These are phyloP conservation scores for Corythaeola cristata DNA, from an alignment of 2,113 vertebrate genomes.

Conservation along the genomic window DNA sequence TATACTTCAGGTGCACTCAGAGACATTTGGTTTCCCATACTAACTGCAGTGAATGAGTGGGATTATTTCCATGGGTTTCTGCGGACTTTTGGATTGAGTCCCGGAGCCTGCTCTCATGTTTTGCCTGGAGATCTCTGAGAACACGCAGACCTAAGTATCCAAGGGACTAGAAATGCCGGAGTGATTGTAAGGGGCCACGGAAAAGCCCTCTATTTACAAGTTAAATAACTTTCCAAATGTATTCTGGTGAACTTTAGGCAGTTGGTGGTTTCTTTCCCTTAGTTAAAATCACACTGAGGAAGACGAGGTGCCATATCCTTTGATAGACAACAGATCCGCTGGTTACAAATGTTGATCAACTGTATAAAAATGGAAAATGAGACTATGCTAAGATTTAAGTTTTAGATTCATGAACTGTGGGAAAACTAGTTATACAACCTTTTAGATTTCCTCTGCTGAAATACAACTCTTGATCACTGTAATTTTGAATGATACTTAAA, in stretches of 20 bases:
- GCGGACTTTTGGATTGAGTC: neutral
- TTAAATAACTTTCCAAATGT: neutral
- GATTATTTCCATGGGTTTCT: neutral
- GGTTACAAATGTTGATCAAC: neutral
- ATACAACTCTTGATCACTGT: neutral
- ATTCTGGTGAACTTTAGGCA: neutral
- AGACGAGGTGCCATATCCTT: neutral
- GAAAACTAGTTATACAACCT: constrained; percentile 1
- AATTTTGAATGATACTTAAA: constrained; percentile 17
- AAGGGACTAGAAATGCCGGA: neutral
- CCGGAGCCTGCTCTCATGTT: neutral
- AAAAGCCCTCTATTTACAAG: neutral
- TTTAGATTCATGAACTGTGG: neutral
- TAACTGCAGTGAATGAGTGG: neutral
- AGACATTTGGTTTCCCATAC: neutral
- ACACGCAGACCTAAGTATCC: neutral
- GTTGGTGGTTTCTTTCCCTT: neutral
- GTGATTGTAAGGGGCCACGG: neutral
- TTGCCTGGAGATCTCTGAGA: neutral
- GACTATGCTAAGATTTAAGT: neutral
- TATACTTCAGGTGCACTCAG: neutral
- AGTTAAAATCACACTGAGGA: neutral
- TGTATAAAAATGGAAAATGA: neutral
- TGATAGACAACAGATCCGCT: neutral
- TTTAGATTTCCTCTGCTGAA: constrained; percentile 23